Base-by-base conservation (phyloP, 2,113 vertebrate genomes). In the Stegostoma tigrinum region DNA sequence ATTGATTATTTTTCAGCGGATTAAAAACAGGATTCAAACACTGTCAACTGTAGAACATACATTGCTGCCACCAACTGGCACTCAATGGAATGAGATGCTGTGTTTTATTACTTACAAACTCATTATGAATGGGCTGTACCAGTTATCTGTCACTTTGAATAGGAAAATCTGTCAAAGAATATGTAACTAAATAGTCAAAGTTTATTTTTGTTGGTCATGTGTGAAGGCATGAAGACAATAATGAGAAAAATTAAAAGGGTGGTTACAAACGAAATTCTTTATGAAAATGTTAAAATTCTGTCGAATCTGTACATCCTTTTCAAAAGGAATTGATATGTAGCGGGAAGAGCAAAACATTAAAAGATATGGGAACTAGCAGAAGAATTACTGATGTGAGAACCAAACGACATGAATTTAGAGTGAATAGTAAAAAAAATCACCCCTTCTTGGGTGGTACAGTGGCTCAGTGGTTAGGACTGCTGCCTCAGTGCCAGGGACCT, bases 51-150 rank as follows among this genome's bases (percentile, higher is more conserved):
- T 90, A 6, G 89, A 93, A 38, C 30, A 34, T 23, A 17, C 55
- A 38, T 5, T 64, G 61, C 89, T 93, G 89, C 89, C 89, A 93
- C 89, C 89, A 66, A 61, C 89, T 93, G 89, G 89, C 55, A 38
- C 19, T n/a, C 61, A 64, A n/a, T 42, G 89, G 61, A 93, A 93
- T 42, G 38, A 90, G 24, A 90, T 61, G 52, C 52, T n/a, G 15
- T 91, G 0, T 21, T 61, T 1, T 30, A 8, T 23, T 61, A 8
- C 61, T 21, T 6, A 23, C 5, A 17, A 66, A 52, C 12, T 30
- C 14, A 21, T 42, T 19, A 38, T 38, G 17, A 91, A 93, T 8
- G 17, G 89, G 23, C 89, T 6, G 34, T 21, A 38, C 23, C 19
- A 67, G 42, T 48, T 52, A 52, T 45, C 42, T 87, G 45, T 24